Base-by-base conservation (phyloP, 2,113 vertebrate species). In the Rhineura floridana region DNA sequence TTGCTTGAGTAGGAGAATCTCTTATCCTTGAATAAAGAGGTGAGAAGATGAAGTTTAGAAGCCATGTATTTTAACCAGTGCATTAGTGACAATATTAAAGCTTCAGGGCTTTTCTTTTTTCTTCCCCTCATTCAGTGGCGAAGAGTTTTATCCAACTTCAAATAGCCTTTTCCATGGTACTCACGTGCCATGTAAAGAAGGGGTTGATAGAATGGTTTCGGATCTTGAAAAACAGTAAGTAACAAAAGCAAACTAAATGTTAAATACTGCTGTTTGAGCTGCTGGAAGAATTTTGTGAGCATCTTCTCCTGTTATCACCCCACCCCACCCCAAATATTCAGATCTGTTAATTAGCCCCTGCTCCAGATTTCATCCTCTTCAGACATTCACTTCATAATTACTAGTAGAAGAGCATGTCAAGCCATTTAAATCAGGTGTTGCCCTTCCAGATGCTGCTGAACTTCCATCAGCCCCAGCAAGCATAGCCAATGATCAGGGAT, bases 161-260 rank as follows among this genome's bases (percentile, higher is more conserved):
- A 97, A 99, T 92, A 99, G 98, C 87, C 97, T 99, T 86, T 97
- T 99, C 55, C 98, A 99, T 0, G 99, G 99, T 7, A 98, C 97
- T 3, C 99, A 99, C 0, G 97, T 99, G 59, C 98, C 99, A 0
- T 95, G 97, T 36, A 96, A 97, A 91, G 97, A 98, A 0, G 98
- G 98, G 11, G 91, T 99, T 23, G 98, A 99, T 78, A 98, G 98
- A 83, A 99, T 99, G 98, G 98, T 99, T 65, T 95, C 97, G 0
- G 98, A 99, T 81, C 97, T 99, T 42, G 98, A 99, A 83, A 99
- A 98, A 91, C 98, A 99, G 98, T 99, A 96, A 98, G 98, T 97
- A 39, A 13, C 19, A 0, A 0, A 59, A 59, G 55, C 55, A 59
- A 59, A 59, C 21, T 13, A 59, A 59, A 59, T 19, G 21, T 59